Conservation (phyloP, 2,888 invertebrate genomes). For the Poecilus cupreus region DNA sequence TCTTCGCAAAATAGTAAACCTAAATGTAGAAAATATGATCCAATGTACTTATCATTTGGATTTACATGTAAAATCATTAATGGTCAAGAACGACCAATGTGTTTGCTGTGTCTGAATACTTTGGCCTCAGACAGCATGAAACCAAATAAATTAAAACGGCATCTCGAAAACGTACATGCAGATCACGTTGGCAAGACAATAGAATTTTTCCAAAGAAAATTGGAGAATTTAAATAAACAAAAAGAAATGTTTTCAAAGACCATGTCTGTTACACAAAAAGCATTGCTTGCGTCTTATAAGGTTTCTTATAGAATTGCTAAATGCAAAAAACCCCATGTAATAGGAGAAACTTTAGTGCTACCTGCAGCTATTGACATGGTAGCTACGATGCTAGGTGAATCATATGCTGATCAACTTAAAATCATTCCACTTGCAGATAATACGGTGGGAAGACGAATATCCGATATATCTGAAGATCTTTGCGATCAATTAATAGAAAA, state of each 20-base stretch:
- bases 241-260: conserved; percentile 58
- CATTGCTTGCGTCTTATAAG: conserved; percentile 59
- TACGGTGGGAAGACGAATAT: conserved; percentile 55
- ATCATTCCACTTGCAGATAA: conserved; percentile 68
- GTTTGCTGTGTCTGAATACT: conserved; percentile 62
- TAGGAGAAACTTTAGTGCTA: conserved; percentile 59
- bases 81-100: conserved; percentile 61
- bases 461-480: conserved; percentile 57
- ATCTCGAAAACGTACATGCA: conserved; percentile 59
- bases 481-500: conserved; percentile 51
- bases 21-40: conserved; percentile 58
- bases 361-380: conserved; percentile 62
- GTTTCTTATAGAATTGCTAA: conserved; percentile 60
- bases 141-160: conserved; percentile 60
- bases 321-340: conserved; percentile 59
- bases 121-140: conserved; percentile 61
- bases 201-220: conserved; percentile 60
- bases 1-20: not conserved
- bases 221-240: conserved; percentile 55
- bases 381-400: conserved; percentile 60
- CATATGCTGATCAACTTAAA: conserved; percentile 58
- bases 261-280: conserved; percentile 48
- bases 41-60: conserved; percentile 60
- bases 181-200: conserved; percentile 59
- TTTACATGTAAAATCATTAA: conserved; percentile 59